Evolutionary conservation across 92 coral and sea anemone species (phyloP), one percentile per base, ranked within the genome.

Genomic region (Zoanthus gigantus): DNA sequence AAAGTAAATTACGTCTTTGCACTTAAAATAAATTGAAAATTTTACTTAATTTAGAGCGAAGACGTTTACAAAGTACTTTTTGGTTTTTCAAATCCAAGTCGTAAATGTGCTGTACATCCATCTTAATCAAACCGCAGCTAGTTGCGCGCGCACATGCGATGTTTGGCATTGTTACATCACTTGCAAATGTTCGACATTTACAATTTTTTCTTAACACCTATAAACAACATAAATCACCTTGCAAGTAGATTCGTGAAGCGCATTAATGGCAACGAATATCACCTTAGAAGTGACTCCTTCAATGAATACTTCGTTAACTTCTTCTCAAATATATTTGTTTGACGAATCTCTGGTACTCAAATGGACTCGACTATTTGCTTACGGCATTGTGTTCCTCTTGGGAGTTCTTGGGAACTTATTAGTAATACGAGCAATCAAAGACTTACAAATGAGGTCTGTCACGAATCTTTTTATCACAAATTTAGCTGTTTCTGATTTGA

Each of bases 391-490:
- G 32, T 94, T 93, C 57, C 47, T 92, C 9, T 32, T 74, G 46
- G 95, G 98, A 8, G 88, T 91, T 30, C 45, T 89, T 17, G 98
- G 98, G 1, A 94, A 94, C 72, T 69, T 88, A 16, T 37, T 94
- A 84, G 98, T 94, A 14, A 91, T 94, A 9, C 83, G 91, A 32
- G 94, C 93, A 17, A 89, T 93, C 12, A 90, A 95, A 37, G 94
- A 83, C 66, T 91, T 94, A 7, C 86, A 82, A 29, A 94, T 94
- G 98, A 79, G 74, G 23, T 88, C 91, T 8, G 95, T 93, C 76
- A 94, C 96, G 45, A 94, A 93, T 53, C 88, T 93, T 52, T 76
- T 94, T 61, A 91, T 94, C 47, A 95, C 94, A 11, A 94, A 94
- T 78, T 87, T 94, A 6, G 95, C 88, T 52, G 45, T 89, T 31